These are phyloP conservation scores for Aphelinus atriplicis DNA, from an alignment of 1,140 invertebrate species.

Conservation along the genomic window DNA sequence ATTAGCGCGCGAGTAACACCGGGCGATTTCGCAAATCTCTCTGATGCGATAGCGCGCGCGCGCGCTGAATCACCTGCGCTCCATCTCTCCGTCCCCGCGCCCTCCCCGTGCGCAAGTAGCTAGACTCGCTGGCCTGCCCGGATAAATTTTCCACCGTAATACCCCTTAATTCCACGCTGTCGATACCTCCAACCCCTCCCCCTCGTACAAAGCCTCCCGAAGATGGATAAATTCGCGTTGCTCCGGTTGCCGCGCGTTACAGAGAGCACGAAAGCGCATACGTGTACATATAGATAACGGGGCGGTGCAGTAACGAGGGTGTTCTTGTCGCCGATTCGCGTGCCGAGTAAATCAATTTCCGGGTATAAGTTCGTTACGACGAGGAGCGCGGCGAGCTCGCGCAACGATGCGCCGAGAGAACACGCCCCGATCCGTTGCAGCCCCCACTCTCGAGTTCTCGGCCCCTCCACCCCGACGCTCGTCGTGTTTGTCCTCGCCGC, in stretches of 20 bases:
- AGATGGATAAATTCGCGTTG: slow-evolving; percentile 1
- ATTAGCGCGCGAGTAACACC: background rate
- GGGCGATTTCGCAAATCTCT: slow-evolving; percentile 20
- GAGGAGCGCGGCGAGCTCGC: too few species aligned
- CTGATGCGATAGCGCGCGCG: background rate
- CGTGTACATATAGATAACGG: too few species aligned
- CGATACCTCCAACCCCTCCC: background rate
- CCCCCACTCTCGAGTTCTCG: too few species aligned
- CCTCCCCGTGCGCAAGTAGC: too few species aligned
- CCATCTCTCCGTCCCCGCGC: background rate
- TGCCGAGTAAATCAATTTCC: background rate
- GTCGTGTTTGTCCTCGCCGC: too few species aligned
- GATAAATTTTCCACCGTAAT: slow-evolving; percentile 23
- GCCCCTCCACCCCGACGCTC: too few species aligned
- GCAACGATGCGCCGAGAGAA: too few species aligned
- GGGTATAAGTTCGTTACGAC: background rate
- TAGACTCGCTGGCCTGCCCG: background rate
- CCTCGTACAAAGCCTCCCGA: too few species aligned
- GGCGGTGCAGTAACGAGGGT: background rate
- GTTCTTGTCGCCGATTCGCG: background rate
- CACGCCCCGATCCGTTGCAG: too few species aligned
- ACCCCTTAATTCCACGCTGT: slow-evolving; percentile 11
- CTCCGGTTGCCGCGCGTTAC: background rate
- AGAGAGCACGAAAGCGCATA: background rate
- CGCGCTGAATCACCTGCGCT: slow-evolving; percentile 4